Percentiles rank a stretch among this genome's conserved stretches.
These are phyloP conservation scores for Sylvia atricapilla DNA, from an alignment of 2,113 vertebrate species.

Conservation along the genomic window DNA sequence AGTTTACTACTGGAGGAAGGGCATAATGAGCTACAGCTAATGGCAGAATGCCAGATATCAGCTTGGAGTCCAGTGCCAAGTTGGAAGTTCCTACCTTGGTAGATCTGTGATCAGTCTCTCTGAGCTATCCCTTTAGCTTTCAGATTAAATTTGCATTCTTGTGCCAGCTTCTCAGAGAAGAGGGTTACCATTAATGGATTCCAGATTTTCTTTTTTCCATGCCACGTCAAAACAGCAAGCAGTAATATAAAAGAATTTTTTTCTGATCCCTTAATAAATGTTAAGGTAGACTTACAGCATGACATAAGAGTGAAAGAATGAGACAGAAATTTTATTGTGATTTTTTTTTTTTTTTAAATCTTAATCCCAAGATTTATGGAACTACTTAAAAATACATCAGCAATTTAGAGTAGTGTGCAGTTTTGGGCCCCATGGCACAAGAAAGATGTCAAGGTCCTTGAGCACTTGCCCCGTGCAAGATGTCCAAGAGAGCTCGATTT, in stretches of 20 bases:
- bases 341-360: too few relatives aligned
- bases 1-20: neutral
- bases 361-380: neutral
- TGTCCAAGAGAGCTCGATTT: fast-evolving
- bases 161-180: neutral
- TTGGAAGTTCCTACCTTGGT: neutral
- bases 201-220: neutral
- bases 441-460: neutral
- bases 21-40: neutral
- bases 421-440: neutral
- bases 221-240: neutral
- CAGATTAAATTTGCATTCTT: neutral
- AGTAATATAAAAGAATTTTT: neutral
- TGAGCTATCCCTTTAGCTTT: neutral
- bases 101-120: neutral
- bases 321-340: neutral
- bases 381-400: neutral
- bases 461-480: neutral
- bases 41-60: neutral
- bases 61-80: neutral
- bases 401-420: neutral
- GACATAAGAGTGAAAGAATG: neutral
- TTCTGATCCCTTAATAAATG: neutral
- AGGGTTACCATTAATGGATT: neutral
- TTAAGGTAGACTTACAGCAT: neutral